These are phyloP conservation scores for Presbytis comata DNA, from an alignment of 2,797 vertebrate species.

Conservation along the genomic window DNA sequence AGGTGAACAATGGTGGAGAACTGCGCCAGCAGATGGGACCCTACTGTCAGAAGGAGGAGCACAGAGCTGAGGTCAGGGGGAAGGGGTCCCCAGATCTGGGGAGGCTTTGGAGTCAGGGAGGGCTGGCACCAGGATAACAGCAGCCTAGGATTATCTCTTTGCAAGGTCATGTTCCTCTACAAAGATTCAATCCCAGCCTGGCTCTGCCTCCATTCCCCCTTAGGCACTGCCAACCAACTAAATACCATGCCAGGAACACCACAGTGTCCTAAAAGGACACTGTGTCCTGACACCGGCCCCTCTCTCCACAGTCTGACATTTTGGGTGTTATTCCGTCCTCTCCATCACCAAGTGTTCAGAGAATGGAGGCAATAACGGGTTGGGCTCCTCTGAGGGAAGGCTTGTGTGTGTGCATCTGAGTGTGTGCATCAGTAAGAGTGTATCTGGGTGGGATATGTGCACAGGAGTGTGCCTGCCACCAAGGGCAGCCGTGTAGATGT, in stretches of 20 bases:
- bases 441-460: not conserved
- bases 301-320: not conserved
- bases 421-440: not conserved
- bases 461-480: not conserved
- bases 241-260: not conserved
- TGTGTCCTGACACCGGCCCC: fast-evolving
- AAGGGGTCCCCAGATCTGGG: not conserved
- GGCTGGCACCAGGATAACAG: not conserved
- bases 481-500: not conserved
- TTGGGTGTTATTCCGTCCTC: not conserved
- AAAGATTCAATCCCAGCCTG: not conserved
- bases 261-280: not conserved
- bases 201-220: not conserved
- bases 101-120: not conserved
- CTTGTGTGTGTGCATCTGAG: not conserved
- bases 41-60: not conserved
- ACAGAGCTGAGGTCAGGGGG: not conserved
- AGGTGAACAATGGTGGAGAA: not conserved
- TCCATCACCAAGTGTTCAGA: not conserved
- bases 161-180: not conserved
- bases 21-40: not conserved
- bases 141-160: not conserved
- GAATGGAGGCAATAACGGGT: not conserved
- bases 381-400: not conserved
- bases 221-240: not conserved